Evolutionary conservation across 37 sponge, comb jelly and placozoan species (phyloP).

Genomic region (Spongia lamella): DNA sequence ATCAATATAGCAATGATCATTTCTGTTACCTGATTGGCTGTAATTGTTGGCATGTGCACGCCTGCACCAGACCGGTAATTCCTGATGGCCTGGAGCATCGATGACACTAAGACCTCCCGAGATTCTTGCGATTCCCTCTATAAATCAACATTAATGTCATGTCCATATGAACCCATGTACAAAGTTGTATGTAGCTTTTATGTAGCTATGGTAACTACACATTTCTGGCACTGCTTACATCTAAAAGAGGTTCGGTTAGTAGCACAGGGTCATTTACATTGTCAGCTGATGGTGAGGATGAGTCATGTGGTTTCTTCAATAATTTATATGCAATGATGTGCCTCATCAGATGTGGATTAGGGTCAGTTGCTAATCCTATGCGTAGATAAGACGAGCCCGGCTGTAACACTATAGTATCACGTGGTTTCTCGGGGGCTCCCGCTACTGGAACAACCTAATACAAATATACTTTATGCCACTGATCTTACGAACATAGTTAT

Average conservation of each 20-base stretch:
- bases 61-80: too few species aligned
- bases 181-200: too few species aligned
- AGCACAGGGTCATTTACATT: slow-evolving; percentile 31
- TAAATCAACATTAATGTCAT: too few species aligned
- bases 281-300: slow-evolving; percentile 11
- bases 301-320: background rate
- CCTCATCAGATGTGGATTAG: slow-evolving; percentile 70
- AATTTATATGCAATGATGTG: slow-evolving; percentile 79
- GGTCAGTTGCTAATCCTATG: slow-evolving; percentile 74
- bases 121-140: background rate
- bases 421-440: background rate
- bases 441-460: too few species aligned
- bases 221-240: slow-evolving; percentile 1
- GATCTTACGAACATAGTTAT: too few species aligned
- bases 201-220: background rate
- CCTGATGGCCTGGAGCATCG: too few species aligned
- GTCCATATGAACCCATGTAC: too few species aligned
- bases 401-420: slow-evolving; percentile 61
- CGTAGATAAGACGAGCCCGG: slow-evolving; percentile 79
- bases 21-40: too few species aligned
- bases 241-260: slow-evolving; percentile 21
- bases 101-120: background rate
- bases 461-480: too few species aligned
- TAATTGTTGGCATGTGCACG: too few species aligned
- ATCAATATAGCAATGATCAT: too few species aligned